phyloP scores from a whole-genome alignment of 2,888 invertebrate genomes.

The Diaperis boleti region DNA sequence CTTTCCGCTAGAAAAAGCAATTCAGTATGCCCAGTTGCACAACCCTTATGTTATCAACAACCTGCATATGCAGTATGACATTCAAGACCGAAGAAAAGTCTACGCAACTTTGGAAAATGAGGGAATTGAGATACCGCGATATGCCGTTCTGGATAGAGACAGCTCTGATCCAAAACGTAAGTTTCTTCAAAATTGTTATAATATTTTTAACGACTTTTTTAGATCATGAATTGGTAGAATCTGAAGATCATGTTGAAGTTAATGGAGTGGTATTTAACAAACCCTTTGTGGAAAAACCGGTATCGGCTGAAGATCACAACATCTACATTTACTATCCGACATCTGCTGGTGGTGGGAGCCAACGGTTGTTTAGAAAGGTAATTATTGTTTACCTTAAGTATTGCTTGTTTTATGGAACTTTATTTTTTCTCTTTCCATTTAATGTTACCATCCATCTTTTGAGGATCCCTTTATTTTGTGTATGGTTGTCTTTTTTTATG shows the following conservation, averaged over 20 bases:
- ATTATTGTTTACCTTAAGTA: constrained; percentile 28
- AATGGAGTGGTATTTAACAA: constrained; percentile 96
- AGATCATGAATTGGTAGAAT: constrained; percentile 94
- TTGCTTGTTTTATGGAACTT: neutral
- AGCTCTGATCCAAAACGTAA: constrained; percentile 91
- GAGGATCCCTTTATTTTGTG: constrained; percentile 25
- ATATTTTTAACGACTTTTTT: constrained; percentile 54
- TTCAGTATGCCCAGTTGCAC: constrained; percentile 92
- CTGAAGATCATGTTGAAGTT: constrained; percentile 97
- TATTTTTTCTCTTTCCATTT: neutral
- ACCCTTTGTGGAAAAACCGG: constrained; percentile 99
- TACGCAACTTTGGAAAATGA: constrained; percentile 94
- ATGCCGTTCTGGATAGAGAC: constrained; percentile 96
- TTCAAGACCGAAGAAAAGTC: constrained; percentile 94
- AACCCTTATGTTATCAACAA: constrained; percentile 98
- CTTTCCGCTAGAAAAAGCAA: constrained; percentile 98
- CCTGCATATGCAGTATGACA: constrained; percentile 97
- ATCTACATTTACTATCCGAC: constrained; percentile 99
- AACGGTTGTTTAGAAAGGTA: constrained; percentile 97
- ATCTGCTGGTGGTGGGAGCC: constrained; percentile 97
- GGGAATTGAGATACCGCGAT: constrained; percentile 97
- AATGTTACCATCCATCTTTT: neutral
- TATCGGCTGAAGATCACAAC: constrained; percentile 99
- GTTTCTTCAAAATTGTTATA: constrained; percentile 60
- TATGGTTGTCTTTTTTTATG: constrained; percentile 27